Percentiles rank a stretch among this genome's conserved stretches.
Conservation (phyloP, 2,113 vertebrate genomes). For the Paralichthys olivaceus region DNA sequence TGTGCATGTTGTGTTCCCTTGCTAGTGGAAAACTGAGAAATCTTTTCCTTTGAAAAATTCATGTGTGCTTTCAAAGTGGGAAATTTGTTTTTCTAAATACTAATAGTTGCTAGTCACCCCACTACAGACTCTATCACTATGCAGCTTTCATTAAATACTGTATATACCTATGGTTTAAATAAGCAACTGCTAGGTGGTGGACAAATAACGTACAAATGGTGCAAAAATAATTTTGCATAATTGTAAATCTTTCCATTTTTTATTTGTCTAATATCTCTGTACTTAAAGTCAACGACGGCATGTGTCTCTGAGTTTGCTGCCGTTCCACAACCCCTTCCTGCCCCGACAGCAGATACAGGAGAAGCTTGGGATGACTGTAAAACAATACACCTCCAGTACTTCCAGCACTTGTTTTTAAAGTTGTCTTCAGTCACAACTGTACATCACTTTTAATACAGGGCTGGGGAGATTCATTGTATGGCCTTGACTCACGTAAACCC, state of each 20-base stretch:
- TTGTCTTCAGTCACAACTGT: constrained; percentile 43
- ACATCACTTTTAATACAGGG: constrained; percentile 66
- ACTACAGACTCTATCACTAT: neutral
- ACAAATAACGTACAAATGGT: neutral
- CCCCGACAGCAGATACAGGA: constrained; percentile 31
- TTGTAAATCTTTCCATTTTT: neutral
- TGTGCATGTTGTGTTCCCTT: neutral
- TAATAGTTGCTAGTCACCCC: neutral
- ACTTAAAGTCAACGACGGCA: neutral
- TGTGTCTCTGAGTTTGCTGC: neutral
- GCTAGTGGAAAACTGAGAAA: no score
- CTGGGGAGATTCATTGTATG: constrained; percentile 60
- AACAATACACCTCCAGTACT: constrained; percentile 57
- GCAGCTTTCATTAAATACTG: neutral
- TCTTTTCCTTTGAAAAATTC: no score
- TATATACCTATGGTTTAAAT: neutral
- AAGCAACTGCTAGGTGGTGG: neutral
- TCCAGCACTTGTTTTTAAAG: constrained; percentile 39
- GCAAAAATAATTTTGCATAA: neutral
- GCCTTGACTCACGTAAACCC: constrained; percentile 56
- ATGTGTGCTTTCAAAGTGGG: no score
- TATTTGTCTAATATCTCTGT: neutral
- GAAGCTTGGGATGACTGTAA: constrained; percentile 52
- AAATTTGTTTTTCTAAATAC: neutral
- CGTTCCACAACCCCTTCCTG: constrained; percentile 11